Evolutionary conservation across 2,113 vertebrate genomes (phyloP), one percentile per base, ranked within the genome.

Genomic region (Ochotona curzoniae): DNA sequence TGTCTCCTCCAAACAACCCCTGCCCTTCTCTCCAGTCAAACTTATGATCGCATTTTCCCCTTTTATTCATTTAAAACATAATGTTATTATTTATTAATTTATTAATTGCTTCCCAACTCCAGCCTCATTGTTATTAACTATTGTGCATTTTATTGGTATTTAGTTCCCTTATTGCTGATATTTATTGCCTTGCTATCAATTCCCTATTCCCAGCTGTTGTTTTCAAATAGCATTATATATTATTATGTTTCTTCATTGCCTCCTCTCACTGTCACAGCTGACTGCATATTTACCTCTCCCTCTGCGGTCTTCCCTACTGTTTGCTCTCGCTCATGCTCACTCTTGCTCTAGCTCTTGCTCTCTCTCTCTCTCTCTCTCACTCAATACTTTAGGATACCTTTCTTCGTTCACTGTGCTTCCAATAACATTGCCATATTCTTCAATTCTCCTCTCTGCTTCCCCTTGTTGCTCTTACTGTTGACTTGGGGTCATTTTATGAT

Each of bases 201-300:
- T 97, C 97, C 97, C 96, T 97, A 97, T 97, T 98, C 97, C 95
- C 97, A 97, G 97, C 96, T 98, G 97, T 97, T 98, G 96, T 96
- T 98, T 97, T 97, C 97, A 97, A 97, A 96, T 91, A 91, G 26
- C 92, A 66, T 97, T 98, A 95, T 97, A 90, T 96, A 97, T 98
- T 97, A 96, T 96, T 97, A 94, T 92, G 96, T 96, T 79, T 97
- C 95, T 97, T 97, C 96, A 93, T 95, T 96, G 96, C 96, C 80
- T 97, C 49, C 18, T 94, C 94, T 96, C 93, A 96, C 96, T 97
- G 96, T 97, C 97, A 97, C 97, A 98, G 96, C 93, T 98, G 98
- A 97, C 96, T 97, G 95, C 96, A 94, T 98, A 92, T 96, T 96
- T 97, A 95, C 97, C 96, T 97, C 95, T 94, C 91, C 73, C 96